Conservation (phyloP, 35 echinoderm and acorn worm species). For the Lytechinus variegatus region DNA sequence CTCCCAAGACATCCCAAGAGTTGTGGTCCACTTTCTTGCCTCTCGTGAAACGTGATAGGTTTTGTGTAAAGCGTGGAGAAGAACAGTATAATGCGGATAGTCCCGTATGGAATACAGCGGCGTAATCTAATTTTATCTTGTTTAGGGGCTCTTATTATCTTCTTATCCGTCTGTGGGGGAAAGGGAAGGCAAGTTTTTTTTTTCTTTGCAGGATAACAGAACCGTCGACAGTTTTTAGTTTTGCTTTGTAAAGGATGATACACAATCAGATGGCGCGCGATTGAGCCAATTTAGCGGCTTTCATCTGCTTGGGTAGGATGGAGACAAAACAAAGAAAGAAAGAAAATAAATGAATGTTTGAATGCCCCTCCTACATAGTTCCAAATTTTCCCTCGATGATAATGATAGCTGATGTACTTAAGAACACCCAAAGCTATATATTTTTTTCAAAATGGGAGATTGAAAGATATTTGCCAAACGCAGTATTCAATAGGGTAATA, state of each 20-base stretch:
- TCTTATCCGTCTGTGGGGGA: background rate
- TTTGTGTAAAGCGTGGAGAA: background rate
- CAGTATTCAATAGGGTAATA: too few relatives aligned
- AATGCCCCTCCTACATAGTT: too few relatives aligned
- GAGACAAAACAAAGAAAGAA: too few relatives aligned
- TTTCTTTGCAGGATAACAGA: background rate
- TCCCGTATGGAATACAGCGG: background rate
- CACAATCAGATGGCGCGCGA: too few relatives aligned
- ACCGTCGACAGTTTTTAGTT: background rate
- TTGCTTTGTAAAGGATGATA: background rate
- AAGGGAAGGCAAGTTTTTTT: background rate
- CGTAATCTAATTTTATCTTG: background rate
- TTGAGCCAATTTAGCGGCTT: too few relatives aligned
- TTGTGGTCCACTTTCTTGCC: background rate
- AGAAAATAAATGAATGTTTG: too few relatives aligned
- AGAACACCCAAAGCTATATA: too few relatives aligned
- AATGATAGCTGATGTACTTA: too few relatives aligned
- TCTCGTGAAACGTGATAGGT: background rate
- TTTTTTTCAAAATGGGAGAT: too few relatives aligned
- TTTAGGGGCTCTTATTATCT: background rate
- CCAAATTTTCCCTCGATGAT: too few relatives aligned
- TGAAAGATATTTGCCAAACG: too few relatives aligned
- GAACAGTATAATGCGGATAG: background rate
- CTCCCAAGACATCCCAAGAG: background rate
- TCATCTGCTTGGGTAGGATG: too few relatives aligned